Conservation (phyloP, 2,113 vertebrate species). For the Pteronura brasiliensis region DNA sequence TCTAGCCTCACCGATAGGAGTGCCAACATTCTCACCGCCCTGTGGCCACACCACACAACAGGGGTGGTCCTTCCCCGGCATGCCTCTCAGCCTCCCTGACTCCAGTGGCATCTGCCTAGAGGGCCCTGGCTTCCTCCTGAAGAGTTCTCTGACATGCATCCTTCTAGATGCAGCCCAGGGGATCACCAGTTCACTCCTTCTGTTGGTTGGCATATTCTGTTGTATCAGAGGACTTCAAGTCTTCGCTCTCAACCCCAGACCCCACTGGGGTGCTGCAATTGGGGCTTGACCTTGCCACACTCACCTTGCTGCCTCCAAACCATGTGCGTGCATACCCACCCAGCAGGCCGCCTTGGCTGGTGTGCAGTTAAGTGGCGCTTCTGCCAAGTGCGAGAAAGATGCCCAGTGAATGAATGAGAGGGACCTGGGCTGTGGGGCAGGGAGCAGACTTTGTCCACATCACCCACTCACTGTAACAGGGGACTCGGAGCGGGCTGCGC, state of each 20-base stretch:
- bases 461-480: background rate
- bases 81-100: background rate
- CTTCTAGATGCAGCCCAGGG: background rate
- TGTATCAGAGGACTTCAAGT: background rate
- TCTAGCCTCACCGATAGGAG: background rate
- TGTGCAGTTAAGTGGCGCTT: too few species aligned
- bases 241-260: background rate
- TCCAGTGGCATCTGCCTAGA: background rate
- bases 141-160: fast-evolving
- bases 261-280: background rate
- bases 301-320: background rate
- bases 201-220: background rate
- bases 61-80: background rate
- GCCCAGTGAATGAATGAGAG: background rate
- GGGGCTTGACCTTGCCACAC: background rate
- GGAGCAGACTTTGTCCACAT: background rate
- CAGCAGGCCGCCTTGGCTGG: background rate
- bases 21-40: too few species aligned
- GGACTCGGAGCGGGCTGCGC: background rate
- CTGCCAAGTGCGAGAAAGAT: background rate
- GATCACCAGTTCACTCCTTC: background rate
- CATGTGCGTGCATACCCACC: fast-evolving
- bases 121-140: background rate
- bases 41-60: too few species aligned
- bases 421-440: background rate